Percentiles rank a stretch among this genome's conserved stretches.
These are phyloP conservation scores for Siderastrea siderea DNA, from an alignment of 92 coral and sea anemone species.

Conservation along the genomic window DNA sequence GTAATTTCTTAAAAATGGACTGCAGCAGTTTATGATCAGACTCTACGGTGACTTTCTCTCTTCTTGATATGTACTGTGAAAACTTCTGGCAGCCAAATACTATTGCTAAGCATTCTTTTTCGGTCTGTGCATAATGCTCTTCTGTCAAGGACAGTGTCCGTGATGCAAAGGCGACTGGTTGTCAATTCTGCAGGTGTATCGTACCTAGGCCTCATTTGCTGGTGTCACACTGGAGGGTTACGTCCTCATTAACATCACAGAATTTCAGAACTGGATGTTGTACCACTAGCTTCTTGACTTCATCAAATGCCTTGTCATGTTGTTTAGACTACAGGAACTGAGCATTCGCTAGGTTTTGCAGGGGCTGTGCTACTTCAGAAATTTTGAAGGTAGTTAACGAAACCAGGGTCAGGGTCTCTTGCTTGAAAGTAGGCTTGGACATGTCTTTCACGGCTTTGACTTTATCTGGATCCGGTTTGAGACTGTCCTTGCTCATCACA, in stretches of 20 bases:
- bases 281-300: neutral
- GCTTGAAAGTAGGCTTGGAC: constrained; percentile 43
- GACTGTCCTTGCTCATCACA: constrained; percentile 31
- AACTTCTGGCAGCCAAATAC: constrained; percentile 57
- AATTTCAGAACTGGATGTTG: constrained; percentile 10
- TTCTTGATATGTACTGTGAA: constrained; percentile 40
- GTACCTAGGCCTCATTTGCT: constrained; percentile 48
- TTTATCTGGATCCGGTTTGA: constrained; percentile 52
- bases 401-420: constrained; percentile 19
- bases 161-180: constrained; percentile 61
- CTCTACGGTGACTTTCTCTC: constrained; percentile 47
- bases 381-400: constrained; percentile 56
- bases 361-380: constrained; percentile 41
- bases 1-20: constrained; percentile 54
- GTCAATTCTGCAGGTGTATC: constrained; percentile 45
- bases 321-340: constrained; percentile 47
- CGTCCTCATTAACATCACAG: constrained; percentile 31
- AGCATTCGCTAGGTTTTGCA: constrained; percentile 19
- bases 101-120: constrained; percentile 47
- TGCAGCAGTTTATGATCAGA: constrained; percentile 56
- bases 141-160: constrained; percentile 40
- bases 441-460: constrained; percentile 38
- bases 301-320: constrained; percentile 60
- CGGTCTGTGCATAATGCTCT: constrained; percentile 38
- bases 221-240: constrained; percentile 23